These are phyloP conservation scores for Anolis carolinensis DNA, from an alignment of 2,113 vertebrate genomes.

Conservation along the genomic window DNA sequence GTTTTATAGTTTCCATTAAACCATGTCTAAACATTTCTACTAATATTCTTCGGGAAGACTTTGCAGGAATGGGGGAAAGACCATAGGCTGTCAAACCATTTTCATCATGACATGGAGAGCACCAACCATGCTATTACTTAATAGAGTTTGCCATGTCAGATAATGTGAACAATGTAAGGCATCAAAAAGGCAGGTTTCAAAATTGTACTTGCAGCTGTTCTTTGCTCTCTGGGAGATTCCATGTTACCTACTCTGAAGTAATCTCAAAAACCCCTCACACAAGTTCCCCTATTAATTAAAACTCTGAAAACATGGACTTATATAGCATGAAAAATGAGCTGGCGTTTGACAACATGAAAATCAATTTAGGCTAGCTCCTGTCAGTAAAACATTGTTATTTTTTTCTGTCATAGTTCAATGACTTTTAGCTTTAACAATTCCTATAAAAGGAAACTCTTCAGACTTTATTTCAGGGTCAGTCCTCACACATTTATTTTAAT, in stretches of 20 bases:
- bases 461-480: no score
- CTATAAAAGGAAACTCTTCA: background rate
- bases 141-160: conserved; percentile 44
- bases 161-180: conserved; percentile 23
- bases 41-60: conserved; percentile 68
- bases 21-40: conserved; percentile 74
- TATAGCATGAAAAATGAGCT: background rate
- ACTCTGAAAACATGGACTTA: background rate
- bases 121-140: conserved; percentile 54
- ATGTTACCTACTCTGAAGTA: conserved; percentile 8
- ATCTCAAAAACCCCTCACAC: background rate
- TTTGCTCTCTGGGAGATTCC: background rate
- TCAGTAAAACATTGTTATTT: background rate
- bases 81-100: conserved; percentile 67
- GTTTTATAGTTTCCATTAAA: conserved; percentile 76
- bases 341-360: background rate
- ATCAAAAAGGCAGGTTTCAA: conserved; percentile 48
- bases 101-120: conserved; percentile 64
- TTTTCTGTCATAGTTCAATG: background rate
- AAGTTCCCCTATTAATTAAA: background rate
- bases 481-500: background rate
- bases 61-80: conserved; percentile 61
- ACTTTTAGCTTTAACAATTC: background rate
- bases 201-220: conserved; percentile 38
- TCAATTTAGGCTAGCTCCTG: background rate